Base-by-base conservation (phyloP, 2,113 vertebrate genomes). In the Apteryx mantelli region DNA sequence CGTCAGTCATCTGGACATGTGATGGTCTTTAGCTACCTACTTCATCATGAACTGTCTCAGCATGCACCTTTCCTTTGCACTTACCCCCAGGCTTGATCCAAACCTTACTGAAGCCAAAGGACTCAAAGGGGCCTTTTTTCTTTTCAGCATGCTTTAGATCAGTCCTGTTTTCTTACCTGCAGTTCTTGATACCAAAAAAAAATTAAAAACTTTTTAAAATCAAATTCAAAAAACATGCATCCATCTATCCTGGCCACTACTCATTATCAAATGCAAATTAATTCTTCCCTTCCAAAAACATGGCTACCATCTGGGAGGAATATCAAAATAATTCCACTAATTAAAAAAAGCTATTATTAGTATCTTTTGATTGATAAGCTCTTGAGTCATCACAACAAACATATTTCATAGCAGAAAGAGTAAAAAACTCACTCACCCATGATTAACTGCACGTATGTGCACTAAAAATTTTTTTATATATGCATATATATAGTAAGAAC, bases 1-100 rank as follows among this genome's bases (percentile, higher is more conserved):
- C 0, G 5, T 60, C 76, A 56, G 50, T 78, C 88, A 88, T 48
- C 30, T n/a, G 73, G 60, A 75, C 0, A 0, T 10, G 19, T 52
- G 38, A 82, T 76, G 44, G 13, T 76, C 61, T 76, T 75, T 44
- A 93, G 80, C 56, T 83, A 50, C 64, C 82, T 78, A 71, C 74
- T 64, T 92, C 42, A 84, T 87, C 52, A 79, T 2, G 18, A 60
- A 6, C 24, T 58, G 44, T n/a, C 71, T 68, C 32, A 58, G 64
- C n/a, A 16, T 11, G 25, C 74, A 64, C 22, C 38, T 89, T 85
- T 64, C 48, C 56, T 52, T 71, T 56, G 89, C 86, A n/a, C 11
- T 69, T 20, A 63, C 24, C 52, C 50, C 52, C 46, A 82, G 24
- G 5, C 9, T 60, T 76, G 68, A 71, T 9, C 40, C 69, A 92